Base-by-base conservation (phyloP, 2,888 invertebrate species). In the Autographa pulchrina region DNA sequence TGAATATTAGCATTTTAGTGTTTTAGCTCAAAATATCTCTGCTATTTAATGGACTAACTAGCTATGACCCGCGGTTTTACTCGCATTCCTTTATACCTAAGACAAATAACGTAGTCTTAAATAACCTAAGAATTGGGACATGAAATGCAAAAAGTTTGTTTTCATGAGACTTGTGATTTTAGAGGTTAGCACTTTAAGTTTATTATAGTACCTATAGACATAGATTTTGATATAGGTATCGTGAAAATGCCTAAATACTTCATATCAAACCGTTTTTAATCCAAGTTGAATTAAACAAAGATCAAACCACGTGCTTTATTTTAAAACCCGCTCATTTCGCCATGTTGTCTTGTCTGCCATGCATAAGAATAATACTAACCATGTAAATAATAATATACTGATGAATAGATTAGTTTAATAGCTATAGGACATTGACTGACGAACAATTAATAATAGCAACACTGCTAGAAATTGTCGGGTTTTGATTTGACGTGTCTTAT, bases 321-420 rank as follows among this genome's bases (percentile, higher is more conserved):
- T 16, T 5, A 16, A 16, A 38, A 2, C 38, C 11, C 11, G 38
- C n/a, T 7, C 0, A 48, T 6, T n/a, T 48, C 48, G 48, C 48
- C 48, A 48, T n/a, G n/a, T 48, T 7, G 48, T n/a, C 7, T 5
- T 1, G n/a, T 7, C 2, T 5, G 48, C n/a, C 48, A 8, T 48
- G 48, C 48, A n/a, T 6, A 48, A 16, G 14, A 43, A 43, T 43
- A 43, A 43, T 43, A 48, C n/a, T 48, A 14, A 0, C 8, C 20
- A 20, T 25, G 25, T 56, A 56, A 56, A 56, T 56, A 56, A 56
- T 56, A 56, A 56, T 56, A 56, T 5, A 56, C 20, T 25, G 20
- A 56, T 56, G 54, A 56, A 56, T 56, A 56, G 54, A 56, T 56
- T 54, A 56, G 13, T 56, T 56, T 25, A 25, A 20, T 56, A 25